Percentiles rank a stretch among this genome's conserved stretches.
phyloP scores from a whole-genome alignment of 1,140 invertebrate genomes.

The Leptinotarsa lineolata region DNA sequence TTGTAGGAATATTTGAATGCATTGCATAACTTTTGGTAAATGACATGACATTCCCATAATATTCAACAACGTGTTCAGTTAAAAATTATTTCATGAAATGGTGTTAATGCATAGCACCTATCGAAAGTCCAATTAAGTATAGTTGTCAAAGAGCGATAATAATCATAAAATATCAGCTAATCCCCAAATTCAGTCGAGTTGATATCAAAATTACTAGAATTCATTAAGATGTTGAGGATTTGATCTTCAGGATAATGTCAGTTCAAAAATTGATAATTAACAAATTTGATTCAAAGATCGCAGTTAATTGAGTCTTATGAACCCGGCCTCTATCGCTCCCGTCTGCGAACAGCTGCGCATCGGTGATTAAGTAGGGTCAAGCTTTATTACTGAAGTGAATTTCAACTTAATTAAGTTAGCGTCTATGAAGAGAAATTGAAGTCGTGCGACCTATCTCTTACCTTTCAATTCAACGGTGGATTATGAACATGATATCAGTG shows the following conservation, averaged over 20 bases:
- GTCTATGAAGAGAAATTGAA: not conserved
- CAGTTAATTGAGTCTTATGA: not conserved
- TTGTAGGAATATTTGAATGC: too few relatives aligned
- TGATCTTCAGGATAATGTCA: not conserved
- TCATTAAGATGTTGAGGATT: not conserved
- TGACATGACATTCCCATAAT: not conserved
- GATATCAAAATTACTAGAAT: not conserved
- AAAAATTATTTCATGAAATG: not conserved
- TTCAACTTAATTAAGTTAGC: not conserved
- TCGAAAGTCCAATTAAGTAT: not conserved
- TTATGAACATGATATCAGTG: too few relatives aligned
- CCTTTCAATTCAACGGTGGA: too few relatives aligned
- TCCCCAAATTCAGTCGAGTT: not conserved
- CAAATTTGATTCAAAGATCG: constrained; percentile 1
- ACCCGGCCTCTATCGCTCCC: not conserved
- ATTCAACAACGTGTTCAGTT: not conserved
- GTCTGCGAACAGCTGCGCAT: not conserved
- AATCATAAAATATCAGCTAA: not conserved
- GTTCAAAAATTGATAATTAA: constrained; percentile 4
- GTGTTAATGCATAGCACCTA: not conserved
- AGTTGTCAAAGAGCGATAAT: not conserved
- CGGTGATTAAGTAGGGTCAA: constrained; percentile 1
- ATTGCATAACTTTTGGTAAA: too few relatives aligned
- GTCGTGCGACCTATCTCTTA: not conserved
- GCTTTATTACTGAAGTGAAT: not conserved